Base-by-base conservation (phyloP, 2,113 vertebrate genomes). In the Ivindomyrus marchei region DNA sequence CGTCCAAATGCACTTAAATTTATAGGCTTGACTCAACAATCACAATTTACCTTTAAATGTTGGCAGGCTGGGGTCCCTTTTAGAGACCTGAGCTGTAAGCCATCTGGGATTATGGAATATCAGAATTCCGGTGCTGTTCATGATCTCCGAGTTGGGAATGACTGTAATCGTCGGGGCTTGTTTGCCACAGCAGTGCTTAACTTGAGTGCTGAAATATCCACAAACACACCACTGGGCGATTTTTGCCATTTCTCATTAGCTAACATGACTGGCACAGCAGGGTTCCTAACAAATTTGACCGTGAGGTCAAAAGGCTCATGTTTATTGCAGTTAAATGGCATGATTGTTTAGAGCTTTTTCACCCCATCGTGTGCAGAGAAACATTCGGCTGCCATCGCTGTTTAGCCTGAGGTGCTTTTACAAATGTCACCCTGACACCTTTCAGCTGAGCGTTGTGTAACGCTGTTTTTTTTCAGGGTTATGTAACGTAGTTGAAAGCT, bases 111-210 rank as follows among this genome's bases (percentile, higher is more conserved):
- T 91, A 39, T 90, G 85, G 88, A 52, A 77, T 53, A 91, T 89
- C 80, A 89, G 84, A 92, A 91, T 94, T 95, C 92, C 53, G 91
- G 88, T 89, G 89, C 94, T 91, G 49, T 90, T 95, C 91, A 93
- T 92, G 87, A 90, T 92, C 91, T 91, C 91, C 89, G 6, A 50
- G 85, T 80, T 88, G 85, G 90, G 52, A 39, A 66, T 46, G 17
- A 47, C 83, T 42, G 36, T 84, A 45, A 46, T 9, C 70, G 87
- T 93, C 91, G 90, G 91, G 88, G 90, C 91, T 88, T 24, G 83
- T 85, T 85, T 47, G 3, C 83, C 17, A 21, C 83, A 47, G 42
- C 17, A 9, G 6, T 24, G 36, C 42, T 85, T 85, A 47, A 47
- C 13, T 7, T 7, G 19, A 9, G 39, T 47, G 39, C 62, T 87